Base-by-base conservation (phyloP, 2,113 vertebrate genomes). In the Herpetotheres cachinnans region DNA sequence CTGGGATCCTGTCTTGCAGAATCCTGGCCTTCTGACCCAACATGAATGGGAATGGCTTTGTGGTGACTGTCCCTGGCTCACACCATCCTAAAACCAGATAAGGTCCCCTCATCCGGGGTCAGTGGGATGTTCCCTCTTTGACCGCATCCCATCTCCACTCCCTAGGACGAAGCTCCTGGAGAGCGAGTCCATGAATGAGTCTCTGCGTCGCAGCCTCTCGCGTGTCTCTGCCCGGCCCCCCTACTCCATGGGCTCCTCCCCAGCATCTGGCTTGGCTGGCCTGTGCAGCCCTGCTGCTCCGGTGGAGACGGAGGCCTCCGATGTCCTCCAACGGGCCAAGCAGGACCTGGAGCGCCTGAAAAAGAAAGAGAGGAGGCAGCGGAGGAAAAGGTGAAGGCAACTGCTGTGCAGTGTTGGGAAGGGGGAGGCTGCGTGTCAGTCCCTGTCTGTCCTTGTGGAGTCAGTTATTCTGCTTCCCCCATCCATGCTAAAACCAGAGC, bases 101-200 rank as follows among this genome's bases (percentile, higher is more conserved):
- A 40, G 71, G 22, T 55, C 30, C 21, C 44, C 17, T 30, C 1
- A 13, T 30, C 4, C 0, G 2, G 29, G 30, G 16, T 11, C 52
- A 27, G n/a, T 19, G 32, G 16, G 26, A 5, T 44, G 56, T 34
- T 42, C 40, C 27, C 38, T 38, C 44, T 30, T 32, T 21, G 58
- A 77, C 65, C 29, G 3, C 8, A 1, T 65, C 38, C 17, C 2
- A 4, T 76, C 11, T 63, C 26, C 44, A 21, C 38, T 72, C 30
- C 18, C 6, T 83, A 99, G 99, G 97, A 98, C 99, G 0, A 99
- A 99, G 97, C 98, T 99, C 0, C 96, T 99, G 86, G 99, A 99
- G 97, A 99, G 99, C 0, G 99, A 99, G 93, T 98, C 99, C 85
- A 99, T 99, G 99, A 99, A 99, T 0, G 99, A 99, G 96, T 99